A percentile compares a stretch with the other conserved stretches of the same genome.
These are phyloP conservation scores for Seira musarum DNA, from an alignment of 2,888 invertebrate genomes.

Conservation along the genomic window DNA sequence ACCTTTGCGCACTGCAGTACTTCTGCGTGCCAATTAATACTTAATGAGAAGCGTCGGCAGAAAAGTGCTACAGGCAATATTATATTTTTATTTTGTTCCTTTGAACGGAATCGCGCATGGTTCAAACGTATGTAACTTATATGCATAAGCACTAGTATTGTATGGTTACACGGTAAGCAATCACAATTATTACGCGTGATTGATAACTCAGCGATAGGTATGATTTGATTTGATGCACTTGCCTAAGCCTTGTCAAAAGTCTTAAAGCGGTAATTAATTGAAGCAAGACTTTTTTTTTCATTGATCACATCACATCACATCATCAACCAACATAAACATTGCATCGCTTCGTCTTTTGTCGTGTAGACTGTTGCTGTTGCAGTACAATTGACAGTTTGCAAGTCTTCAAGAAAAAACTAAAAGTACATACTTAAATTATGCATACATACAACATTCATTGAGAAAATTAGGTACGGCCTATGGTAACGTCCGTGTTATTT, in stretches of 20 bases:
- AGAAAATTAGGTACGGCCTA: not conserved
- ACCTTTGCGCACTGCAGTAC: no score
- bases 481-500: not conserved
- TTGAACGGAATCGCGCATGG: no score
- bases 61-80: no score
- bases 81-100: no score
- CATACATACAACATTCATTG: not conserved
- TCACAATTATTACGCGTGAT: not conserved
- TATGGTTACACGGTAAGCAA: not conserved
- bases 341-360: not conserved
- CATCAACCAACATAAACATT: no score
- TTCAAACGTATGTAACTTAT: no score
- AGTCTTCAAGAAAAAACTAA: not conserved
- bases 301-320: conserved; percentile 5
- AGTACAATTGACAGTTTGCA: not conserved
- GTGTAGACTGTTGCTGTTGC: not conserved
- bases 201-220: not conserved
- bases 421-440: not conserved
- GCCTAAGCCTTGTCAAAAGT: conserved; percentile 1
- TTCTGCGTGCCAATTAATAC: no score
- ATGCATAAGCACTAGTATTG: no score
- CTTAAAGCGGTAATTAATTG: not conserved
- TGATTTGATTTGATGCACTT: not conserved
- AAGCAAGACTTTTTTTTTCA: not conserved
- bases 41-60: no score